phyloP scores from a whole-genome alignment of 2,797 vertebrate genomes.

The Thripadectes ignobilis region DNA sequence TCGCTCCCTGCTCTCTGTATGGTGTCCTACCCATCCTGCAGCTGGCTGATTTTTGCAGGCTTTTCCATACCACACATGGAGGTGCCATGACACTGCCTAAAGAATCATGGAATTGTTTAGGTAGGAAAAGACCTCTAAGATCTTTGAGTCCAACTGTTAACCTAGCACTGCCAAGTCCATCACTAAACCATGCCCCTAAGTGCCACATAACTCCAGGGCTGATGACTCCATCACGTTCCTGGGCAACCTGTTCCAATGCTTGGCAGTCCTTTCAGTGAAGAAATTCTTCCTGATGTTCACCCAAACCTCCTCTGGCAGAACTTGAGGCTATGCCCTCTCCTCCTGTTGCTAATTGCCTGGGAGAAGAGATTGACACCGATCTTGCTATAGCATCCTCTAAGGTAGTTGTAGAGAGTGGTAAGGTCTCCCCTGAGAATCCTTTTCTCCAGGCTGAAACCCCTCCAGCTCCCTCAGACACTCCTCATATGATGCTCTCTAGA shows the following conservation, averaged over 20 bases:
- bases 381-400: not conserved
- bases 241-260: not conserved
- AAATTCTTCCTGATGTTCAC: not conserved
- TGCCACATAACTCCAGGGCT: not conserved
- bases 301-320: not conserved
- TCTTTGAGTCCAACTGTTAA: not conserved
- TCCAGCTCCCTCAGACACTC: not conserved
- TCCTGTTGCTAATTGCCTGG: too few species aligned
- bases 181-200: not conserved
- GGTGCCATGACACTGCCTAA: not conserved
- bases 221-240: not conserved
- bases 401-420: rapidly evolving
- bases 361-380: not conserved
- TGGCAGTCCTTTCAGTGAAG: not conserved
- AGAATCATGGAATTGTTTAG: not conserved
- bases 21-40: not conserved
- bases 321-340: not conserved
- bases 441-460: not conserved
- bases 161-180: not conserved
- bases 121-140: not conserved
- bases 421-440: not conserved
- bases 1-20: not conserved
- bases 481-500: not conserved
- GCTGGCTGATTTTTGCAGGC: not conserved
- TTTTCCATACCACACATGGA: not conserved